Conservation (phyloP, 2,797 vertebrate species). For the Microctenopoma steveboyesi region DNA sequence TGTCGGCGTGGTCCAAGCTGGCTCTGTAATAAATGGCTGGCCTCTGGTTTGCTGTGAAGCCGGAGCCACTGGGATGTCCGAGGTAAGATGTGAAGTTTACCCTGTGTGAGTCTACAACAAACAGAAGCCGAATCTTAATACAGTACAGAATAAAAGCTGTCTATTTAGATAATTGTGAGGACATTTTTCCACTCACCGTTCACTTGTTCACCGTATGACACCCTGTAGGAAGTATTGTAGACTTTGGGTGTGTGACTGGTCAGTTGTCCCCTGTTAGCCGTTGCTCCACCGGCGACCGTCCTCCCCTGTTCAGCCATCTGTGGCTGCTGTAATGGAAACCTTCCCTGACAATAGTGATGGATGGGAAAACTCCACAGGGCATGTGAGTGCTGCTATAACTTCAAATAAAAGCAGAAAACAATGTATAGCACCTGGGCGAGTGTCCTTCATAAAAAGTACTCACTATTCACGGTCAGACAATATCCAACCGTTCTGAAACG, state of each 20-base stretch:
- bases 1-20: slow-evolving; percentile 64
- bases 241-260: slow-evolving; percentile 35
- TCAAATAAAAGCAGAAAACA: slow-evolving; percentile 52
- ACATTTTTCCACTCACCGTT: not conserved
- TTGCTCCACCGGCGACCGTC: slow-evolving; percentile 42
- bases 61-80: slow-evolving; percentile 35
- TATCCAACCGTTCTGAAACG: slow-evolving; percentile 22
- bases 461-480: slow-evolving; percentile 15
- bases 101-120: slow-evolving; percentile 28
- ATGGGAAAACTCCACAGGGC: slow-evolving; percentile 53
- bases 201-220: slow-evolving; percentile 43
- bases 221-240: slow-evolving; percentile 41
- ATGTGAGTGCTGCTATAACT: slow-evolving; percentile 40
- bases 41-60: slow-evolving; percentile 66
- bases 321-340: slow-evolving; percentile 70
- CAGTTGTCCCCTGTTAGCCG: slow-evolving; percentile 32
- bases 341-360: slow-evolving; percentile 62
- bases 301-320: slow-evolving; percentile 67
- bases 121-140: slow-evolving; percentile 1
- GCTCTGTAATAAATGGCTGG: slow-evolving; percentile 60
- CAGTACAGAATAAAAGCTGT: not conserved
- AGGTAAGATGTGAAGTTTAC: slow-evolving; percentile 32
- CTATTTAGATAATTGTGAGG: not conserved
- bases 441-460: no score
- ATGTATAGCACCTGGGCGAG: slow-evolving; percentile 15